Evolutionary conservation across 1,140 invertebrate genomes (phyloP).

Genomic region (Drosophila repleta): DNA sequence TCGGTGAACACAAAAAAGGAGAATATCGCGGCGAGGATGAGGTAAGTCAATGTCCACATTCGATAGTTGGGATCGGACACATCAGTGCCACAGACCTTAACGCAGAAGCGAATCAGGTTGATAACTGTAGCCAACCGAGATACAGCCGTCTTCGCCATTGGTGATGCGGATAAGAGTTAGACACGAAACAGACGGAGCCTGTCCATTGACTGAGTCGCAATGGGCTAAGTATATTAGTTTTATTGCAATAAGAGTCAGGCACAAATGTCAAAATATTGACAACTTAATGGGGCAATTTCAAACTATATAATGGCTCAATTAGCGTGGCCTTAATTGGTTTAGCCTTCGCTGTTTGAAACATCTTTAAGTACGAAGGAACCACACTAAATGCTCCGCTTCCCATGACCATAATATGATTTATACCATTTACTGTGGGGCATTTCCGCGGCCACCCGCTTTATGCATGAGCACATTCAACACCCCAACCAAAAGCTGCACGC

Average conservation of each 20-base stretch:
- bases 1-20: conserved; percentile 48
- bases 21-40: neutral
- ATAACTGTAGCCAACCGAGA: conserved; percentile 41
- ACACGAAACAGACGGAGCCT: neutral
- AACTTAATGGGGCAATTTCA: conserved; percentile 39
- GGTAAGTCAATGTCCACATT: conserved; percentile 58
- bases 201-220: neutral
- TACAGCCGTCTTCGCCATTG: conserved; percentile 26
- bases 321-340: conserved; percentile 11
- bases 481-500: conserved; percentile 69
- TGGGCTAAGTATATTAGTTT: conserved; percentile 4
- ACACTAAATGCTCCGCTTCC: conserved; percentile 14
- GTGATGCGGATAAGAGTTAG: neutral
- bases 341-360: conserved; percentile 8
- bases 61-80: conserved; percentile 50
- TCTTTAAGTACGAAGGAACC: neutral
- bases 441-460: conserved; percentile 25
- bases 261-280: conserved; percentile 61
- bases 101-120: conserved; percentile 51
- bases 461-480: conserved; percentile 74
- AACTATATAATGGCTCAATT: conserved; percentile 11
- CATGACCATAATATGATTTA: conserved; percentile 41
- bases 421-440: conserved; percentile 26
- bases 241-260: conserved; percentile 22
- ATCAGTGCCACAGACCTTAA: conserved; percentile 51